Evolutionary conservation across 2,888 invertebrate genomes (phyloP).

Genomic region (Bruchidius siliquastri): DNA sequence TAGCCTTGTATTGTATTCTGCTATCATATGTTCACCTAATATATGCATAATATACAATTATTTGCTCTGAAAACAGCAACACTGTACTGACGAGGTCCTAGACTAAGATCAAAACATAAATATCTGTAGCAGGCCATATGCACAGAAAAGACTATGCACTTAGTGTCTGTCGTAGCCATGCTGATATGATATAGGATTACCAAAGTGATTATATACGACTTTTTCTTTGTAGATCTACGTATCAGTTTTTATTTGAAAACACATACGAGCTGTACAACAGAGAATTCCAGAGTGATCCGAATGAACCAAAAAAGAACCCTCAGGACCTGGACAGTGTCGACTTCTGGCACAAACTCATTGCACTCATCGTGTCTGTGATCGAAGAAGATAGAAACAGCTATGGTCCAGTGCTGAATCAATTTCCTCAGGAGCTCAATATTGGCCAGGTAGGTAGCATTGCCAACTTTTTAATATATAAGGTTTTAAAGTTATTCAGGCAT

Average conservation of each 20-base stretch:
- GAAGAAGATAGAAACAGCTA: constrained; percentile 99
- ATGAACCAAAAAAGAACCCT: constrained; percentile 81
- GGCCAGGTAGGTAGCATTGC: constrained; percentile 67
- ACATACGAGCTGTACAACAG: constrained; percentile 95
- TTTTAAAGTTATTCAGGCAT: too few relatives aligned
- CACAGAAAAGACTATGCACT: too few relatives aligned
- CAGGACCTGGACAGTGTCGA: constrained; percentile 88
- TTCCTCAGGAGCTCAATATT: constrained; percentile 97
- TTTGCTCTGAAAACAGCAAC: too few relatives aligned
- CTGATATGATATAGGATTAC: too few relatives aligned
- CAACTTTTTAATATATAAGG: too few relatives aligned
- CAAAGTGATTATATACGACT: constrained; percentile 37
- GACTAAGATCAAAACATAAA: too few relatives aligned
- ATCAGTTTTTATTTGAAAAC: constrained; percentile 98
- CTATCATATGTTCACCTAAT: too few relatives aligned
- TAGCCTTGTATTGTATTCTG: too few relatives aligned
- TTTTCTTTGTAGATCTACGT: constrained; percentile 64
- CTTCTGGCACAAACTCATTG: constrained; percentile 97
- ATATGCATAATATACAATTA: too few relatives aligned
- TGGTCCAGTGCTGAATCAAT: constrained; percentile 96
- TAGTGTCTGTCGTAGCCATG: too few relatives aligned
- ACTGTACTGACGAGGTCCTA: too few relatives aligned
- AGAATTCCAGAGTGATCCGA: constrained; percentile 87
- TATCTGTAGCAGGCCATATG: too few relatives aligned
- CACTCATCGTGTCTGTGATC: constrained; percentile 95